Conservation (phyloP, 2,113 vertebrate species). For the Emberiza fucata region DNA sequence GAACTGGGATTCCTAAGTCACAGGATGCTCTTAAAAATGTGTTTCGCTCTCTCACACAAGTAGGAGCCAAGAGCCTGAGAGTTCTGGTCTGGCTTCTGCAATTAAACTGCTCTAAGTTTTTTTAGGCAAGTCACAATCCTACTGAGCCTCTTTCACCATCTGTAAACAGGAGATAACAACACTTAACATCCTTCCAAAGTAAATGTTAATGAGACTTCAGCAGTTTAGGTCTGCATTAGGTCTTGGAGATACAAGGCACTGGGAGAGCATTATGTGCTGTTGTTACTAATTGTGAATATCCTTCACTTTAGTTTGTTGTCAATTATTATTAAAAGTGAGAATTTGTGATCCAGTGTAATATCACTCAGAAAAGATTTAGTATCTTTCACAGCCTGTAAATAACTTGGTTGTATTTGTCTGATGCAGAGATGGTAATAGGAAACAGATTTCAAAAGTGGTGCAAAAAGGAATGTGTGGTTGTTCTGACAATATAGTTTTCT, state of each 20-base stretch:
- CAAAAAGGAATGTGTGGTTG: constrained; percentile 58
- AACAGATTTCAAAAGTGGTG: constrained; percentile 58
- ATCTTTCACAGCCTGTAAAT: constrained; percentile 70
- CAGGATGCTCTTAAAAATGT: constrained; percentile 36
- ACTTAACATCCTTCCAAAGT: constrained; percentile 32
- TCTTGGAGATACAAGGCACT: constrained; percentile 33
- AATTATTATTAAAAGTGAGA: constrained; percentile 66
- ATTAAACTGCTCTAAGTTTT: constrained; percentile 27
- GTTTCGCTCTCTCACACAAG: not conserved
- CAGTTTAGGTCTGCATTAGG: not conserved
- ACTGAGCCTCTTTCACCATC: constrained; percentile 41
- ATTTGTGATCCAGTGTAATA: constrained; percentile 60
- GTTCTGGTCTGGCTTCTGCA: constrained; percentile 34
- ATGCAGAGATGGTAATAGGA: constrained; percentile 57
- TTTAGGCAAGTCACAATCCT: constrained; percentile 26
- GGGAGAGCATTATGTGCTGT: constrained; percentile 28
- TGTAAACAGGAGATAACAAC: constrained; percentile 45
- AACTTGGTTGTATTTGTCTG: constrained; percentile 64
- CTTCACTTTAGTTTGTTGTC: constrained; percentile 29
- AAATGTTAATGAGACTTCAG: constrained; percentile 27
- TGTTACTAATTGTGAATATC: constrained; percentile 58
- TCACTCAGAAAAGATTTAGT: constrained; percentile 61
- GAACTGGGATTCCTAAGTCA: constrained; percentile 14
- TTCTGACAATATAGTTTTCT: constrained; percentile 60
- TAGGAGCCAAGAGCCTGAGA: not conserved